Percentiles rank a stretch among this genome's conserved stretches.
These are phyloP conservation scores for Pterocles burchelli DNA, from an alignment of 2,113 vertebrate genomes.

Conservation along the genomic window DNA sequence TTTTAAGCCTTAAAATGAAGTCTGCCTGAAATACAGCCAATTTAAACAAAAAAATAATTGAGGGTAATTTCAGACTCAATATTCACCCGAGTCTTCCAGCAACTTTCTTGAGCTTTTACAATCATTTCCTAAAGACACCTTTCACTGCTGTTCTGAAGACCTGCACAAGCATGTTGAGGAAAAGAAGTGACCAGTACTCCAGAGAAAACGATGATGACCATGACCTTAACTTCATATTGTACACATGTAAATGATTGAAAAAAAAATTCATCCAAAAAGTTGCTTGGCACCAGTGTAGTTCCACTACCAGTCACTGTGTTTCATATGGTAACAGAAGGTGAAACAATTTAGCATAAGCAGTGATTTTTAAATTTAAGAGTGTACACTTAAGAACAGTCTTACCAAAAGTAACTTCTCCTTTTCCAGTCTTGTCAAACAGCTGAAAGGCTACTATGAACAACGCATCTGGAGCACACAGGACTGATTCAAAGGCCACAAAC, in stretches of 20 bases:
- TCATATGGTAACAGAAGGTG: background rate
- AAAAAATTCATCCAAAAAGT: background rate
- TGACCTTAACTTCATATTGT: background rate
- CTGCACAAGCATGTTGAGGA: background rate
- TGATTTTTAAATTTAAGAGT: background rate
- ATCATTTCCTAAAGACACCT: background rate
- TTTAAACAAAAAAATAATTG: constrained; percentile 32
- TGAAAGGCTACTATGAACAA: constrained; percentile 89
- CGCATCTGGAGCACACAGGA: constrained; percentile 86
- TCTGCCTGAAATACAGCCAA: background rate
- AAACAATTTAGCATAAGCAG: background rate
- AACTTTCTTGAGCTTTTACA: background rate
- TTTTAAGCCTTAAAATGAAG: background rate
- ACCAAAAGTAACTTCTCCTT: constrained; percentile 87
- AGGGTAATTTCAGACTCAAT: background rate
- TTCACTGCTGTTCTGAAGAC: background rate
- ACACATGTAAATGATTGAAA: background rate
- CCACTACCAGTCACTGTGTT: background rate
- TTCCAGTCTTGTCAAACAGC: constrained; percentile 89
- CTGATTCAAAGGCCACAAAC: constrained; percentile 88
- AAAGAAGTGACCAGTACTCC: background rate
- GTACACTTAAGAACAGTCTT: constrained; percentile 53
- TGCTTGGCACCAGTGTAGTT: background rate
- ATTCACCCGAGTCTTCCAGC: background rate
- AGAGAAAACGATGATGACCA: background rate